A percentile compares a stretch with the other conserved stretches of the same genome.
These are phyloP conservation scores for Ephialtes manifestator DNA, from an alignment of 2,888 invertebrate genomes.

Conservation along the genomic window DNA sequence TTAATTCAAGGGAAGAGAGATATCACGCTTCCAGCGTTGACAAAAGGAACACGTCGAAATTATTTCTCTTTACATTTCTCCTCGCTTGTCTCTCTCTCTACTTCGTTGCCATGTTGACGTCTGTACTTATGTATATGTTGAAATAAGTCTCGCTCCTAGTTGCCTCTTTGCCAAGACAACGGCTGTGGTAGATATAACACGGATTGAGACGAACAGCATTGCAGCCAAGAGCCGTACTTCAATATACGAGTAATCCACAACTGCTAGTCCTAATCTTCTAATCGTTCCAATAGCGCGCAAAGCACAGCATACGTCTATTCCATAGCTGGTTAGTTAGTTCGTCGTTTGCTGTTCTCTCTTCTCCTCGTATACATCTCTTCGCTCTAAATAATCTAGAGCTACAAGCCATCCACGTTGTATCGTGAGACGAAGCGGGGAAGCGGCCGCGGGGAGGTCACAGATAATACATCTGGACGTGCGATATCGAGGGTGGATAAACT, in stretches of 20 bases:
- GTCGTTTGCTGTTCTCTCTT: constrained; percentile 22
- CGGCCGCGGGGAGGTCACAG: constrained; percentile 37
- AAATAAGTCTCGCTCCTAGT: constrained; percentile 36
- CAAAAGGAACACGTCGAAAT: constrained; percentile 73
- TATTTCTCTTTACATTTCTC: constrained; percentile 48
- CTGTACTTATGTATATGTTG: constrained; percentile 26
- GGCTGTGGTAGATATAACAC: constrained; percentile 6
- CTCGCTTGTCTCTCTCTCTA: neutral
- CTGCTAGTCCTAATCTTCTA: constrained; percentile 63
- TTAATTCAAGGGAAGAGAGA: constrained; percentile 80
- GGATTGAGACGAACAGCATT: constrained; percentile 14
- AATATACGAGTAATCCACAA: constrained; percentile 58
- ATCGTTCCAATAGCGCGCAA: constrained; percentile 55
- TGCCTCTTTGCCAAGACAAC: constrained; percentile 50
- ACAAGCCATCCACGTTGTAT: constrained; percentile 45
- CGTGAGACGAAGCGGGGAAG: constrained; percentile 20
- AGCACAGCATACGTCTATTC: constrained; percentile 48
- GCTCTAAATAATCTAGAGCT: constrained; percentile 56
- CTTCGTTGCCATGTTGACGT: neutral
- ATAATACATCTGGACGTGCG: constrained; percentile 60
- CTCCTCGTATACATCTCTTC: constrained; percentile 46
- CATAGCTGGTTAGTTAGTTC: constrained; percentile 50
- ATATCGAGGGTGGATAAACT: constrained; percentile 64
- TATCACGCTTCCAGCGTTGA: constrained; percentile 75
- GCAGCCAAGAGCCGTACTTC: constrained; percentile 22